Percentiles rank a stretch among this genome's conserved stretches.
Evolutionary conservation across 2,113 vertebrate genomes (phyloP).

Genomic region (Calyptomena viridis): DNA sequence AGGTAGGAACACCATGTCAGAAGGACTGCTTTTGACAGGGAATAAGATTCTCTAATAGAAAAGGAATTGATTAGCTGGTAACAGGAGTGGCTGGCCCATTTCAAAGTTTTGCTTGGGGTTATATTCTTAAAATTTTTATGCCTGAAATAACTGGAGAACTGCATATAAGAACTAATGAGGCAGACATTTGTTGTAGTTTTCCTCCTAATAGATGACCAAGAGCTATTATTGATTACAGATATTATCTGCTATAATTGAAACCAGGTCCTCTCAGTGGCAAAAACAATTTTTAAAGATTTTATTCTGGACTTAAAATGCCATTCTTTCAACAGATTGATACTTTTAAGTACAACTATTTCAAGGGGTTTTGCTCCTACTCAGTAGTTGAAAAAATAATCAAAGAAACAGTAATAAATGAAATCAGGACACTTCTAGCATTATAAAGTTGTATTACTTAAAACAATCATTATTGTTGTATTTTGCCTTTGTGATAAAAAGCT

Average conservation of each 20-base stretch:
- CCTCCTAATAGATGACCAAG: slow-evolving; percentile 14
- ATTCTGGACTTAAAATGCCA: not conserved
- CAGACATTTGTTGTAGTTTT: not conserved
- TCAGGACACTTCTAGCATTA: not conserved
- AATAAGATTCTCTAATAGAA: not conserved
- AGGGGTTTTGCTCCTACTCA: not conserved
- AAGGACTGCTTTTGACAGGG: not conserved
- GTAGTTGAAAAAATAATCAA: not conserved
- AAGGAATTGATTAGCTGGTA: not conserved
- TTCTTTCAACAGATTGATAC: not conserved
- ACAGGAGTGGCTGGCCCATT: not conserved
- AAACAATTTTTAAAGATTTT: not conserved
- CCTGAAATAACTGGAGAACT: not conserved
- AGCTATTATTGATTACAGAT: slow-evolving; percentile 44
- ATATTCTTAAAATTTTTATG: slow-evolving; percentile 17
- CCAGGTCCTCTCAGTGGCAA: not conserved
- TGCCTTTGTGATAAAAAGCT: not conserved
- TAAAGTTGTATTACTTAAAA: not conserved
- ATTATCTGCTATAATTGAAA: slow-evolving; percentile 21
- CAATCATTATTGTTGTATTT: not conserved
- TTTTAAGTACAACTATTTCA: not conserved
- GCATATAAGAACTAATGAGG: slow-evolving; percentile 22
- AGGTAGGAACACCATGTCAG: not conserved
- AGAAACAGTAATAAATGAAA: not conserved
- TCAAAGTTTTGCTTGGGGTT: not conserved